These are phyloP conservation scores for Drosophila kohkoa DNA, from an alignment of 1,140 invertebrate genomes.

Conservation along the genomic window DNA sequence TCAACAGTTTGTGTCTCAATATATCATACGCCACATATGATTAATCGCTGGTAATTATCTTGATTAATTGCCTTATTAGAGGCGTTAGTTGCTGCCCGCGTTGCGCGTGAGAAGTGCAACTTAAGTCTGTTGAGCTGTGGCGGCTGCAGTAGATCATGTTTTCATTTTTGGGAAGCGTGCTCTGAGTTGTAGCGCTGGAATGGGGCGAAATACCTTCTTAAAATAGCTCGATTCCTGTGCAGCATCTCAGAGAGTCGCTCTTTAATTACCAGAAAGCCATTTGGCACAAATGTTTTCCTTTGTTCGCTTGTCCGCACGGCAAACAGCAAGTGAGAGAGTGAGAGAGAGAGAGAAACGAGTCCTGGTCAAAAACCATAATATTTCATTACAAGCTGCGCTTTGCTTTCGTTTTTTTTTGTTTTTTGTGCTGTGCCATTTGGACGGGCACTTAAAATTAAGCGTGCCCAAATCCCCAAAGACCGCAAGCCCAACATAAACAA, in stretches of 20 bases:
- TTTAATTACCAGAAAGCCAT: constrained; percentile 79
- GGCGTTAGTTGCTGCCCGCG: constrained; percentile 31
- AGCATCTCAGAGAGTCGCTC: constrained; percentile 19
- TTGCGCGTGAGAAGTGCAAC: constrained; percentile 53
- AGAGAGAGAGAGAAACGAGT: background rate
- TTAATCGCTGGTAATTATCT: constrained; percentile 83
- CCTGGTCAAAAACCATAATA: constrained; percentile 77
- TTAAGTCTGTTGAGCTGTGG: constrained; percentile 9
- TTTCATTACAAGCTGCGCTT: constrained; percentile 70
- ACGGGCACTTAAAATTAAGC: constrained; percentile 84
- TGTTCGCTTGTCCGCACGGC: constrained; percentile 57
- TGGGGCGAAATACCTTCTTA: constrained; percentile 32
- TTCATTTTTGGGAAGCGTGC: constrained; percentile 47
- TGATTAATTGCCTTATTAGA: constrained; percentile 84
- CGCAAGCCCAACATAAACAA: constrained; percentile 82
- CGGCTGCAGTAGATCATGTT: constrained; percentile 66
- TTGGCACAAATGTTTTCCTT: constrained; percentile 77
- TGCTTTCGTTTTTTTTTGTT: constrained; percentile 19
- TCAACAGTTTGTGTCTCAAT: constrained; percentile 54
- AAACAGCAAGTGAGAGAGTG: constrained; percentile 33
- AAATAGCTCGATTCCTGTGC: constrained; percentile 51
- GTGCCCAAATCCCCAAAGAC: constrained; percentile 83
- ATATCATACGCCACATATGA: constrained; percentile 59
- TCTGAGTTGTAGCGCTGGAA: constrained; percentile 36
- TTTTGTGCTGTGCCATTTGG: constrained; percentile 58